Base-by-base conservation (phyloP, 2,888 invertebrate genomes). In the Scotopteryx bipunctaria region DNA sequence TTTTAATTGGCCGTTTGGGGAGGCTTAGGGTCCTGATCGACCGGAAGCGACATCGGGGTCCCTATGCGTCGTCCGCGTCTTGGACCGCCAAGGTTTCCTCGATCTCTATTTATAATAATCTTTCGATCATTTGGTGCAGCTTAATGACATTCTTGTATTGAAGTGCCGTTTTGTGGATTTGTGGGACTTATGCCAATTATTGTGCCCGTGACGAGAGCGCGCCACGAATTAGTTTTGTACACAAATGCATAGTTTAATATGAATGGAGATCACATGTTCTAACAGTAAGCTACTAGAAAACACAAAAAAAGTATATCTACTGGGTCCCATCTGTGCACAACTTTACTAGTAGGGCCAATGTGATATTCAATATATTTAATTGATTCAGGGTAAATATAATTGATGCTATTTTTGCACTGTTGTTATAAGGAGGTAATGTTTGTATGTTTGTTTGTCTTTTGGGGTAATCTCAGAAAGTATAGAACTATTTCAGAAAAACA, bases 101-200 rank as follows among this genome's bases (percentile, higher is more conserved):
- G 76, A 78, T 84, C 47, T 85, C 85, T 90, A 89, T 90, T 89
- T 87, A 82, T 89, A 89, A 83, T 87, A 89, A 85, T 83, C 74
- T 78, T 76, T 77, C 76, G 82, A 87, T 86, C 79, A 78, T 81
- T 82, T 83, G 81, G 78, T 87, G 86, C 86, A 83, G 73, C 74
- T 81, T 85, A 87, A 86, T 88, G 88, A 88, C 85, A 88, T 86
- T 86, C 81, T 86, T 85, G 83, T 87, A 83, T 85, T 86, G 87
- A 83, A 88, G 84, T 87, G 80, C 76, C 78, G 82, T 81, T 78
- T 76, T 67, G 79, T 81, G 78, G 76, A 83, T 85, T 81, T 77
- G 85, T 86, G 88, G 90, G 90, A 84, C 84, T 84, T 81, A 82
- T 89, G 90, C 90, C 90, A 90, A 89, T 87, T 78, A 80, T 80